phyloP scores from a whole-genome alignment of 1,140 invertebrate genomes.

The Sycobia sp. region DNA sequence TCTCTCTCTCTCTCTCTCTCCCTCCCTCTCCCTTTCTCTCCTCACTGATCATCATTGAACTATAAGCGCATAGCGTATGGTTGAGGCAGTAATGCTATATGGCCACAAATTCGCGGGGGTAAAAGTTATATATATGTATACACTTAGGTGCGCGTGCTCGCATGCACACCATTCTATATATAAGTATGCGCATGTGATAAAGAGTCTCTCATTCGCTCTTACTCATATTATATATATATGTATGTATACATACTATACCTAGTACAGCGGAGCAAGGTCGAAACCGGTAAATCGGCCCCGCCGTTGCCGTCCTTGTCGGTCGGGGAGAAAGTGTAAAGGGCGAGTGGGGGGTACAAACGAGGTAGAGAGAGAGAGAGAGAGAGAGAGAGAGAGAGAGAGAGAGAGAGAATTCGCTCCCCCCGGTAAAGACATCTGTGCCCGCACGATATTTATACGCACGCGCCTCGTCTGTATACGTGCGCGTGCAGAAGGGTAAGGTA shows the following conservation, averaged over 20 bases:
- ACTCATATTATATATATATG: too few relatives aligned
- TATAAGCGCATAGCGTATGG: background rate
- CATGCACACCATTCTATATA: background rate
- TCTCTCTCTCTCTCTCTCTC: background rate
- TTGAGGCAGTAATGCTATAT: too few relatives aligned
- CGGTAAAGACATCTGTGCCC: conserved; percentile 21
- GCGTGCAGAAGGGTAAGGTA: conserved; percentile 25
- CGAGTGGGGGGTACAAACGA: too few relatives aligned
- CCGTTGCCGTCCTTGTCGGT: too few relatives aligned
- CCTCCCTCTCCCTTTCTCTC: background rate
- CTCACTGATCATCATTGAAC: background rate
- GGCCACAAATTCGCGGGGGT: too few relatives aligned
- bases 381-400: background rate
- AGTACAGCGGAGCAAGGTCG: too few relatives aligned
- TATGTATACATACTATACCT: too few relatives aligned
- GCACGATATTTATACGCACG: too few relatives aligned
- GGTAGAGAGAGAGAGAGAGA: conserved; percentile 3
- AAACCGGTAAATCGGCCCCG: conserved; percentile 24
- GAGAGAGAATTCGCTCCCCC: too few relatives aligned
- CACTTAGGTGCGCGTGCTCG: too few relatives aligned
- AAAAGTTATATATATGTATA: too few relatives aligned
- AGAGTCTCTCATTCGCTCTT: background rate
- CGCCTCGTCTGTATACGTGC: too few relatives aligned
- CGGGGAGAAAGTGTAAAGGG: conserved; percentile 27
- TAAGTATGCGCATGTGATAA: background rate